These are phyloP conservation scores for rat (Rattus norvegicus) DNA, from an alignment of 2,113 vertebrate genomes.

Conservation along the genomic window GRCr8 NC_086037.1:60182001-60182500, in stretches of 20 bases:
- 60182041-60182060: slow-evolving; percentile 76
- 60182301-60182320: slow-evolving; percentile 68
- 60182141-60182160: slow-evolving; percentile 81
- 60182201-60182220: slow-evolving; percentile 82
- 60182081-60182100: slow-evolving; percentile 79
- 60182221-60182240: slow-evolving; percentile 75
- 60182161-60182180: slow-evolving; percentile 79
- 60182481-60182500: slow-evolving; percentile 78
- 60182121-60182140: slow-evolving; percentile 74
- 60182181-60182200: slow-evolving; percentile 73
- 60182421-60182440: slow-evolving; percentile 83
- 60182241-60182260: slow-evolving; percentile 77
- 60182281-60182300: slow-evolving; percentile 84
- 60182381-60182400: slow-evolving; percentile 72
- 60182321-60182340: slow-evolving; percentile 73
- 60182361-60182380: slow-evolving; percentile 83
- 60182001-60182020: slow-evolving; percentile 79
- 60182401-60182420: slow-evolving; percentile 81
- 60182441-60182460: slow-evolving; percentile 79
- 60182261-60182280: slow-evolving; percentile 81
- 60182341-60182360: slow-evolving; percentile 77
- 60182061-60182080: slow-evolving; percentile 78
- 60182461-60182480: slow-evolving; percentile 80
- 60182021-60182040: slow-evolving; percentile 70
- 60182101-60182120: slow-evolving; percentile 73